Conservation (phyloP, 2,888 invertebrate species). For the Chrysopilus asiliformis region DNA sequence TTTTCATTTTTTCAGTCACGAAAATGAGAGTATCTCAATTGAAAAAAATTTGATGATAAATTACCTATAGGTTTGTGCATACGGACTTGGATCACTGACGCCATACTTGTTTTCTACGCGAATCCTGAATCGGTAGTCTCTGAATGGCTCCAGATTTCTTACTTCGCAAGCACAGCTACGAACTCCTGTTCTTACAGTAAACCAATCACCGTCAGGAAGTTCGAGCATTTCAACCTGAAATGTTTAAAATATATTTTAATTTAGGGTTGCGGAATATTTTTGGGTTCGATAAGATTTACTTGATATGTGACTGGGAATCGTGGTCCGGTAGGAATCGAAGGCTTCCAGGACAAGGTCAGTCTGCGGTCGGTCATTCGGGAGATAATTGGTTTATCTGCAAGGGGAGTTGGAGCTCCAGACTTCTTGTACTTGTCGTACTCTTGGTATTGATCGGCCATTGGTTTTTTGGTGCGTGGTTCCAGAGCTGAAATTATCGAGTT, state of each 20-base stretch:
- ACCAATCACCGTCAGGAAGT: conserved; percentile 86
- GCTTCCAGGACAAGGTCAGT: conserved; percentile 85
- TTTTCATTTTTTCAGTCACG: too few species aligned
- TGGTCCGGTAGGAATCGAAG: conserved; percentile 77
- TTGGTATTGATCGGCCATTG: conserved; percentile 64
- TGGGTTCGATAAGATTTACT: too few species aligned
- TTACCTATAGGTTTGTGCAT: conserved; percentile 57
- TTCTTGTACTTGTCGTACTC: conserved; percentile 74
- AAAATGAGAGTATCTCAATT: too few species aligned
- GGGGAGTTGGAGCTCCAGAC: conserved; percentile 72
- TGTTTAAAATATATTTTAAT: conserved; percentile 1
- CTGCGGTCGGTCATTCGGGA: conserved; percentile 82
- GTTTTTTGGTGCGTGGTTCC: conserved; percentile 51
- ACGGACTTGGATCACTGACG: conserved; percentile 90
- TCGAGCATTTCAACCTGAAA: conserved; percentile 75
- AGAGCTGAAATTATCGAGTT: conserved; percentile 39
- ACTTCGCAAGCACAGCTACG: conserved; percentile 84
- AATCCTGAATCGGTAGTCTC: conserved; percentile 90
- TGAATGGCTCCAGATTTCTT: conserved; percentile 76
- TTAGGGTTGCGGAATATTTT: too few species aligned
- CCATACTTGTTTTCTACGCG: conserved; percentile 95
- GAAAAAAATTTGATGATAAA: too few species aligned
- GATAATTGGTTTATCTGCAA: conserved; percentile 83
- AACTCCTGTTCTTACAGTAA: conserved; percentile 69
- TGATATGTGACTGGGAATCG: conserved; percentile 86